phyloP scores from a whole-genome alignment of 2,797 vertebrate genomes.

The Siniperca scherzeri region DNA sequence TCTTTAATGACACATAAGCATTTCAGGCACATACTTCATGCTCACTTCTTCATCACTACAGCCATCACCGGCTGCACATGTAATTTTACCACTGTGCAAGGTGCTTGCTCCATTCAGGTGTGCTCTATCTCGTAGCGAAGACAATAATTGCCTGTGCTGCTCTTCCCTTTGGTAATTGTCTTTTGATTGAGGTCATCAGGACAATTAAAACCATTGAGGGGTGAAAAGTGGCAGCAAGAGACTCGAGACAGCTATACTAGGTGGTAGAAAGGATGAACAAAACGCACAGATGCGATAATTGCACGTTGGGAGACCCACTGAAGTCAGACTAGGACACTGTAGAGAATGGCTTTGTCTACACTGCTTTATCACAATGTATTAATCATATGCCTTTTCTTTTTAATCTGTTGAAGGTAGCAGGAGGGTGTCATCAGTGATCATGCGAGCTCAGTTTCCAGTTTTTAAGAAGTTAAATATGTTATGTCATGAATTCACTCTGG shows the following conservation, averaged over 20 bases:
- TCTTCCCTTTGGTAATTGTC: constrained; percentile 92
- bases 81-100: constrained; percentile 87
- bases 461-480: neutral
- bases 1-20: constrained; percentile 63
- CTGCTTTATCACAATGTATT: constrained; percentile 50
- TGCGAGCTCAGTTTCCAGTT: neutral
- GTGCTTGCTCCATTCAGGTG: constrained; percentile 91
- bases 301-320: constrained; percentile 44
- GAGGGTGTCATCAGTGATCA: constrained; percentile 15
- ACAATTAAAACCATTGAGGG: constrained; percentile 91
- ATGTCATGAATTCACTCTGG: constrained; percentile 17
- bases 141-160: constrained; percentile 91
- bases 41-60: constrained; percentile 59
- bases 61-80: constrained; percentile 76
- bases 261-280: constrained; percentile 66
- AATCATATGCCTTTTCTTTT: constrained; percentile 39
- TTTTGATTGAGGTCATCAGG: constrained; percentile 99
- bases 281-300: constrained; percentile 73
- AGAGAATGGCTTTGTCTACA: constrained; percentile 53
- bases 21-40: constrained; percentile 68
- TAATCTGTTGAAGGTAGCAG: constrained; percentile 28
- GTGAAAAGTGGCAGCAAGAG: constrained; percentile 84
- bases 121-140: constrained; percentile 87
- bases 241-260: constrained; percentile 76
- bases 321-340: constrained; percentile 54